Evolutionary conservation across 2,113 vertebrate genomes (phyloP), one percentile per base, ranked within the genome.

Genomic region (Sinocyclocheilus anshuiensis): DNA sequence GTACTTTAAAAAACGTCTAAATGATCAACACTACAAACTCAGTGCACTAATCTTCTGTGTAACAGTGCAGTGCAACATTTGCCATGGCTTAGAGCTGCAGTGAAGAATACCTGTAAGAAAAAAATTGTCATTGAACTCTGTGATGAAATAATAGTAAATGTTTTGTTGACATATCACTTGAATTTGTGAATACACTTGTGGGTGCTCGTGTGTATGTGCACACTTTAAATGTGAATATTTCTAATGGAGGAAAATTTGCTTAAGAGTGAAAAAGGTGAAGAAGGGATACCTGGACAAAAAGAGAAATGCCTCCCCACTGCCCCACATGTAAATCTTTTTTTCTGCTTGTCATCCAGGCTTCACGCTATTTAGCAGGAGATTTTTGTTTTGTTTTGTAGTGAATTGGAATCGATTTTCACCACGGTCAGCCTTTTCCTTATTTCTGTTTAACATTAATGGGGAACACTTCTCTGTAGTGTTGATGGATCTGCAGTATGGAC

Each of bases 181-280:
- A 84, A 84, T 59, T 74, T 80, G 77, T 80, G 77, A 80, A 80
- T 61, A 80, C 77, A 61, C 77, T 80, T n/a, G 82, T 84, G 82
- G 82, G 82, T 84, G 82, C 82, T 84, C 20, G 82, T 84, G 82
- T 84, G 69, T 84, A 57, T 57, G 82, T 84, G 69, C 82, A 84
- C 82, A 84, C 82, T 84, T 16, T 84, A 84, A 84, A 84, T 84
- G 82, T 84, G 82, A 84, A 84, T 74, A 72, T 84, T 84, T 84
- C 69, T 42, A 84, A 74, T 13, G 45, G 69, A 59, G 82, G 81
- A 71, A 83, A 74, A 24, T 57, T 55, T n/a, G 45, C 81, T 50
- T 7, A 26, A 1, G 22, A 50, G 67, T 53, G 50, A 63, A 33
- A 48, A 42, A 42, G 77, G 55, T 26, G 33, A 79, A 7, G 10